Base-by-base conservation (phyloP, 2,113 vertebrate species). In the Microcebus tavaratra region DNA sequence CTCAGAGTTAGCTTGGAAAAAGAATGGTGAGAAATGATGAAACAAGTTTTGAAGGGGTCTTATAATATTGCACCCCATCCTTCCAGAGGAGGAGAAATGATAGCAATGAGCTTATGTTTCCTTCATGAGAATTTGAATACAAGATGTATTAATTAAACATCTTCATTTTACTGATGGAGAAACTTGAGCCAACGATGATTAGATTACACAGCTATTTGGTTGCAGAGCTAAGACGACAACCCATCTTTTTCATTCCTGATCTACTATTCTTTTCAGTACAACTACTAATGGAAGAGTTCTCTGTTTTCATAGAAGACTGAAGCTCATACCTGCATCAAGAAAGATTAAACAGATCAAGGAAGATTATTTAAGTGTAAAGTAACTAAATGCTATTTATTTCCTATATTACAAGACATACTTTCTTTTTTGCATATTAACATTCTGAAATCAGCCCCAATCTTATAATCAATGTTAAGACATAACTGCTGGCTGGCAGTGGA, bases 61-160 rank as follows among this genome's bases (percentile, higher is more conserved):
- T 70, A 65, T 68, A 36, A 25, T 65, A 70, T 48, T 48, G 12
- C 65, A 67, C 39, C 75, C 53, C 17, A n/a, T 68, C 70, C 93
- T 91, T 84, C 73, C 55, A 48, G 63, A 75, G 67, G 63, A 94
- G 78, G 94, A 72, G 83, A 83, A 94, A 57, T 48, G 90, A 94
- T 94, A 96, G 79, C 86, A 86, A 84, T 61, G 34, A 36, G 63
- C 50, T 95, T 50, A 76, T 90, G 91, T 97, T 98, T 97, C 84
- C 72, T 93, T 97, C 93, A 94, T 94, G 91, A 95, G 89, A 89
- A 94, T 89, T 80, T 81, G 79, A 94, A 97, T 93, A 87, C 89
- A 95, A 68, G 68, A 80, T 90, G 25, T 95, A 97, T 97, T 97
- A 97, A 97, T 98, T 98, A 98, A 97, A 97, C 97, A 94, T 86